These are phyloP conservation scores for Catostylus mosaicus DNA, from an alignment of 30 jellyfish, hydroid and myxozoan genomes.

Conservation along the genomic window DNA sequence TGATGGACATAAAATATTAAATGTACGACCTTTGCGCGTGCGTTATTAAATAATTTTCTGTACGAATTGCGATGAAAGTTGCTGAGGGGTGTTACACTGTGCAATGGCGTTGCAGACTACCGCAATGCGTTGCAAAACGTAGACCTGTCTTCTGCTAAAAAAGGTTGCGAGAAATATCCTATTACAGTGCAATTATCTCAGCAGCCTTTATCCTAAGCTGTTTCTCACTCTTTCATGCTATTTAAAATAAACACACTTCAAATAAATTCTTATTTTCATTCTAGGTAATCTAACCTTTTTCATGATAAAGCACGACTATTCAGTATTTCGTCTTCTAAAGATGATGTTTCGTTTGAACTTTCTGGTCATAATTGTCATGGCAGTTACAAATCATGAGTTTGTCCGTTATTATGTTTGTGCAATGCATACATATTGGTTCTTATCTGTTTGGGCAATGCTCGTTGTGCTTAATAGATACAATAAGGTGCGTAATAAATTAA, in stretches of 20 bases:
- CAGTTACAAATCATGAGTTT: conserved; percentile 83
- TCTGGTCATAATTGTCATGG: conserved; percentile 94
- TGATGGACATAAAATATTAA: no score
- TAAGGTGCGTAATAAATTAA: conserved; percentile 39
- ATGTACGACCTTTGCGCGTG: no score
- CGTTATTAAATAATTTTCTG: no score
- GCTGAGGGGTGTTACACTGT: no score
- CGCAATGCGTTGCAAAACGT: no score
- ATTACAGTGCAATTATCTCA: no score
- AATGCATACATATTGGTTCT: conserved; percentile 98
- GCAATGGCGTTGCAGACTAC: no score
- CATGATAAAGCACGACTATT: conserved; percentile 85
- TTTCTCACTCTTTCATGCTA: background rate
- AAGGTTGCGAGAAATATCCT: no score
- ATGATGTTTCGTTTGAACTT: conserved; percentile 95
- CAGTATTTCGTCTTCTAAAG: conserved; percentile 87
- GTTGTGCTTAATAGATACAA: conserved; percentile 77
- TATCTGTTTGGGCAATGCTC: conserved; percentile 92
- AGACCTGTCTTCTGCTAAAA: no score
- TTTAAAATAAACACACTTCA: background rate
- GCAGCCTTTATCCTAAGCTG: no score
- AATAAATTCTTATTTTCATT: background rate
- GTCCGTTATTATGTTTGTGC: conserved; percentile 98
- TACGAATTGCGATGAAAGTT: no score
- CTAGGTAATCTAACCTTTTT: conserved; percentile 85